phyloP scores from a whole-genome alignment of 2,888 invertebrate genomes.

The Metallyticus violacea region DNA sequence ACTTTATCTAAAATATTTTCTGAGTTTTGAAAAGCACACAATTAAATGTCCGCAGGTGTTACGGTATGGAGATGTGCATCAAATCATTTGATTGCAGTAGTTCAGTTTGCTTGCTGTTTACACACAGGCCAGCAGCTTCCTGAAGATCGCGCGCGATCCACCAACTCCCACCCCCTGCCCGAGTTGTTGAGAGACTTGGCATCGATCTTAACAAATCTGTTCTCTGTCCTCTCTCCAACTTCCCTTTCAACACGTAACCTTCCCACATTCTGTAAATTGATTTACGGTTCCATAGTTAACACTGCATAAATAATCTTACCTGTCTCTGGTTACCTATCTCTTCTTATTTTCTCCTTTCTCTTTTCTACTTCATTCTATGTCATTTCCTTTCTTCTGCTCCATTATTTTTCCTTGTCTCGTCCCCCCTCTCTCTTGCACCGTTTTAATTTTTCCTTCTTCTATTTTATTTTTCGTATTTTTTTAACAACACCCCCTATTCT shows the following conservation, averaged over 20 bases:
- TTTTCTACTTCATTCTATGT: neutral
- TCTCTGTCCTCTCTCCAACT: neutral
- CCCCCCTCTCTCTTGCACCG: too few relatives aligned
- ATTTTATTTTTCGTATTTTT: too few relatives aligned
- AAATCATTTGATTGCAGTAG: too few relatives aligned
- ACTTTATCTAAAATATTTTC: too few relatives aligned
- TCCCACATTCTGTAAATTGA: neutral
- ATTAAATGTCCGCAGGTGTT: too few relatives aligned
- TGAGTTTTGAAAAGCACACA: too few relatives aligned
- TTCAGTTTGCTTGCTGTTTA: neutral
- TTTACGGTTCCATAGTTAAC: neutral
- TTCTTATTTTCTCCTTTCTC: neutral
- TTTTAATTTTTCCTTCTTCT: too few relatives aligned
- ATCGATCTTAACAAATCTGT: neutral
- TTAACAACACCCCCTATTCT: too few relatives aligned
- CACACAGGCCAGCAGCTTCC: neutral
- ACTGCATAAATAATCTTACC: neutral
- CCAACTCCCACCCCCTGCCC: neutral
- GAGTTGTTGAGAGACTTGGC: neutral
- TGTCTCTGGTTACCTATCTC: neutral
- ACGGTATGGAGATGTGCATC: too few relatives aligned
- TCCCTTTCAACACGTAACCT: neutral
- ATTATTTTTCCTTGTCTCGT: neutral
- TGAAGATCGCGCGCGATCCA: neutral
- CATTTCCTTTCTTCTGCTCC: neutral